phyloP scores from a whole-genome alignment of 2,888 invertebrate species.

The Uropetala carovei region DNA sequence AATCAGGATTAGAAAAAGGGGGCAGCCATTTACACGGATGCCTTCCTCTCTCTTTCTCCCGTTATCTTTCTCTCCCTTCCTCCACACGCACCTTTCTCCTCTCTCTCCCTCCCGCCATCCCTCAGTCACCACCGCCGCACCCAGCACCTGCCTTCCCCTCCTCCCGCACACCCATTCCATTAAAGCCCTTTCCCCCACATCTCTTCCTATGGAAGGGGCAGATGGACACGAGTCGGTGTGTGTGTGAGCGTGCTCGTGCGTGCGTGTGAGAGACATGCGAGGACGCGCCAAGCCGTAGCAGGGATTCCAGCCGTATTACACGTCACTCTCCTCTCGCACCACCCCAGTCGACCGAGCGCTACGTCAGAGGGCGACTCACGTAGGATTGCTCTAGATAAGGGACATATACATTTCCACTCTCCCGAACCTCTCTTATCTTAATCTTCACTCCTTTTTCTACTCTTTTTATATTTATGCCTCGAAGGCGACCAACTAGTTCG shows the following conservation, averaged over 20 bases:
- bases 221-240: conserved; percentile 25
- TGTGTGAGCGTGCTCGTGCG: background rate
- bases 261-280: background rate
- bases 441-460: background rate
- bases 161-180: background rate
- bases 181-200: background rate
- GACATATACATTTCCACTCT: background rate
- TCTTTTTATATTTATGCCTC: background rate
- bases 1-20: conserved; percentile 23
- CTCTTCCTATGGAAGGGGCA: background rate
- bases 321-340: background rate
- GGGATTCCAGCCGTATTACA: conserved; percentile 15
- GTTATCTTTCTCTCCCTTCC: too few species aligned
- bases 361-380: conserved; percentile 2
- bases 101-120: too few species aligned
- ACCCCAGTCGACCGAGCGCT: background rate
- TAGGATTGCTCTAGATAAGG: background rate
- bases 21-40: background rate
- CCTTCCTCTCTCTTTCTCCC: too few species aligned
- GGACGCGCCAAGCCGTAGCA: background rate
- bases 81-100: too few species aligned
- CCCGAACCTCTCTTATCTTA: too few species aligned
- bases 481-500: background rate
- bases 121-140: background rate
- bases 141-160: conserved; percentile 3